Percentiles rank a stretch among this genome's conserved stretches.
Evolutionary conservation across 2,797 vertebrate genomes (phyloP).

Genomic region (Paedocypris micromegethes): DNA sequence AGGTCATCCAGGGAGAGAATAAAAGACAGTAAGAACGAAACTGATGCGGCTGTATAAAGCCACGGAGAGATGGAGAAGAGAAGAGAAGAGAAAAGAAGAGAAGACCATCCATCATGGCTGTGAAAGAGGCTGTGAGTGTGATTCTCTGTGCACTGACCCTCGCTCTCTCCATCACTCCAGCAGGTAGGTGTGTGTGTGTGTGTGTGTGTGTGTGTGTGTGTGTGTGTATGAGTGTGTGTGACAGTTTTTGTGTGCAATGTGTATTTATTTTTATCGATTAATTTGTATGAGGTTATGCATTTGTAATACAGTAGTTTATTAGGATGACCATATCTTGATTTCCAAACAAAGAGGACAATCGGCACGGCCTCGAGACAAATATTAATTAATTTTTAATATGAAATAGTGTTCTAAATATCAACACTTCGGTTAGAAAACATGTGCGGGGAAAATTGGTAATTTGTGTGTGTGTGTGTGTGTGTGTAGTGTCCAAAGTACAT

Average conservation of each 20-base stretch:
- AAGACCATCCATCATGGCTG: neutral
- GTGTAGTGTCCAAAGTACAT: too few species aligned
- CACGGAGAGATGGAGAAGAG: neutral
- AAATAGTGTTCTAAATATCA: too few species aligned
- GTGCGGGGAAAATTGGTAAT: too few species aligned
- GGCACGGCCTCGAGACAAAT: too few species aligned
- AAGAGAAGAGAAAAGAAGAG: neutral
- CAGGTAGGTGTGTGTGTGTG: constrained; percentile 7
- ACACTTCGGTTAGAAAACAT: too few species aligned
- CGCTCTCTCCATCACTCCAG: constrained; percentile 10
- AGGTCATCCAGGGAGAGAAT: neutral
- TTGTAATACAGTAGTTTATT: too few species aligned
- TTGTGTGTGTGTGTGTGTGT: too few species aligned
- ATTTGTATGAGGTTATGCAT: too few species aligned
- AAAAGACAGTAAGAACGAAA: neutral
- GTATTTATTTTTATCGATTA: neutral
- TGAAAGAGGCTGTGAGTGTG: neutral
- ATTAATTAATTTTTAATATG: too few species aligned
- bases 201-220: neutral
- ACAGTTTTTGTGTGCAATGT: neutral
- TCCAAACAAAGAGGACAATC: too few species aligned
- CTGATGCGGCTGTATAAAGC: neutral
- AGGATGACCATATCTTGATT: too few species aligned
- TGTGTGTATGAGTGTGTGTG: neutral
- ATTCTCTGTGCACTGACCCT: constrained; percentile 9